These are phyloP conservation scores for Gobionotothen gibberifrons DNA, from an alignment of 2,797 vertebrate species.

Conservation along the genomic window DNA sequence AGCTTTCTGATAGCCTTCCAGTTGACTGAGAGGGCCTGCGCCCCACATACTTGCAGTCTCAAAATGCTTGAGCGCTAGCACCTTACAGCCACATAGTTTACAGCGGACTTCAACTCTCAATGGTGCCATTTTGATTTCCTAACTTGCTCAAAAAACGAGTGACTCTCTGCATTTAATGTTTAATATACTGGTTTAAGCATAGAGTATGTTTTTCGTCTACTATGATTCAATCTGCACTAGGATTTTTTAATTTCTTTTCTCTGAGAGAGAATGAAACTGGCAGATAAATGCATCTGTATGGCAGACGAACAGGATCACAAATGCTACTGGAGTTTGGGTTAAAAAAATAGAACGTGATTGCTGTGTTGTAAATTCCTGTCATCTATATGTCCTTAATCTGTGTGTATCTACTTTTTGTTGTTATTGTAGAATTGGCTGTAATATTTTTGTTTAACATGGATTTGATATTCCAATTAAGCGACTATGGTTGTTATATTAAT, in stretches of 20 bases:
- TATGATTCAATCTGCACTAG: conserved; percentile 73
- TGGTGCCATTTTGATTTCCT: conserved; percentile 84
- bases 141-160: conserved; percentile 67
- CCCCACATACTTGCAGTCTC: conserved; percentile 69
- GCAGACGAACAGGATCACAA: conserved; percentile 76
- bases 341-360: conserved; percentile 81
- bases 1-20: conserved; percentile 75
- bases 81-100: conserved; percentile 85
- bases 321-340: conserved; percentile 72
- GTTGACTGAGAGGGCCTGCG: conserved; percentile 73
- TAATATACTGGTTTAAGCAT: conserved; percentile 62
- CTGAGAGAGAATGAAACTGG: conserved; percentile 67
- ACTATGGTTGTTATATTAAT: conserved; percentile 83
- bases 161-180: conserved; percentile 54
- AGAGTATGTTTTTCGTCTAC: conserved; percentile 54
- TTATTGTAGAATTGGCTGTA: conserved; percentile 85
- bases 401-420: conserved; percentile 84
- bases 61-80: conserved; percentile 80
- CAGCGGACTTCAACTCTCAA: conserved; percentile 81
- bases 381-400: conserved; percentile 85
- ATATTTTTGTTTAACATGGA: conserved; percentile 82
- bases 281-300: conserved; percentile 74
- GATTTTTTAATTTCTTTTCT: conserved; percentile 55
- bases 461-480: conserved; percentile 81
- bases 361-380: conserved; percentile 87